Evolutionary conservation across 1,140 invertebrate species (phyloP).

Genomic region (Heliothis subflexa): DNA sequence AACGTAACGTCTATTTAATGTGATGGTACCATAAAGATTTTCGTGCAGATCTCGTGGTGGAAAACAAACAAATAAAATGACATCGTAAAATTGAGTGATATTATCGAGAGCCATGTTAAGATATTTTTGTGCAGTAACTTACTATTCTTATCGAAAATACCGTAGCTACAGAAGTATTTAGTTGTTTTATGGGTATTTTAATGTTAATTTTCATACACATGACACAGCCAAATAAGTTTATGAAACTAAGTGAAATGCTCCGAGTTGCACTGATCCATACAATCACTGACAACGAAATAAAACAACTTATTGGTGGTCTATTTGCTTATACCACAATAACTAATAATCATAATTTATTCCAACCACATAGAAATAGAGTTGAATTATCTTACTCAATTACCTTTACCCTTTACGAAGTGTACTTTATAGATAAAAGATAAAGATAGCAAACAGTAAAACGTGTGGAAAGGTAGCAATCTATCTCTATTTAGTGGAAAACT

Average conservation of each 20-base stretch:
- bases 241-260: too few relatives aligned
- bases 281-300: too few relatives aligned
- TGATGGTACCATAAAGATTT: constrained; percentile 11
- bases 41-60: background rate
- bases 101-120: constrained; percentile 1
- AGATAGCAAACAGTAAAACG: constrained; percentile 2
- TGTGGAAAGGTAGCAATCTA: constrained; percentile 11
- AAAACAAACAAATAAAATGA: constrained; percentile 31
- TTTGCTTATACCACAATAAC: too few relatives aligned
- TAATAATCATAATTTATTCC: too few relatives aligned
- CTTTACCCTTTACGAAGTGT: background rate
- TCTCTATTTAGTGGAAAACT: constrained; percentile 21
- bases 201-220: too few relatives aligned
- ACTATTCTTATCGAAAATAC: background rate
- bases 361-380: background rate
- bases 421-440: constrained; percentile 26
- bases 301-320: too few relatives aligned
- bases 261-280: too few relatives aligned
- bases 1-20: constrained; percentile 5
- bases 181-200: too few relatives aligned
- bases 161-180: background rate
- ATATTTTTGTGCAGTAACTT: background rate
- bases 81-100: constrained; percentile 13
- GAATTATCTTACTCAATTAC: background rate
- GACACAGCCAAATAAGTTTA: too few relatives aligned